Evolutionary conservation across 2,113 vertebrate species (phyloP).

Genomic region (Seriola rivoliana): DNA sequence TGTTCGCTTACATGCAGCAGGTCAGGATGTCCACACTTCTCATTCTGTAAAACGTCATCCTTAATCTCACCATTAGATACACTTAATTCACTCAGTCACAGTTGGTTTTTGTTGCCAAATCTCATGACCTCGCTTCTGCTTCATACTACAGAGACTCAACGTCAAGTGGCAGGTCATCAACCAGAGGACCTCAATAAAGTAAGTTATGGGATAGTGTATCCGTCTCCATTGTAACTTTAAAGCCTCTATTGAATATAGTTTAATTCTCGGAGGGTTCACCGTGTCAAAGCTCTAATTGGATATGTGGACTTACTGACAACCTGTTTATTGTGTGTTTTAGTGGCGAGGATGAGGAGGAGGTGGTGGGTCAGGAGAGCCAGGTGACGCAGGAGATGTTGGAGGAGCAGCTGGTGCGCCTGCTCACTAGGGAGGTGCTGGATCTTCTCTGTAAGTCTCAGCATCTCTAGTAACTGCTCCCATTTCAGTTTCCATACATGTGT

Average conservation of each 20-base stretch:
- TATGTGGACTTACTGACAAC: not conserved
- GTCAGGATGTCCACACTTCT: conserved; percentile 77
- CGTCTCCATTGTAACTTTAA: not conserved
- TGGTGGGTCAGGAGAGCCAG: conserved; percentile 89
- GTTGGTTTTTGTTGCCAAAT: not conserved
- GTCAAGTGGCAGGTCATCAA: conserved; percentile 94
- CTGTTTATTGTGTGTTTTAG: conserved; percentile 48
- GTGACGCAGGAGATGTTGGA: conserved; percentile 97
- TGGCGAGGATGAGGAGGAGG: conserved; percentile 82
- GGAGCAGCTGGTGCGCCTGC: conserved; percentile 91
- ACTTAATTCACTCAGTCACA: not conserved
- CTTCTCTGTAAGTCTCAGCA: conserved; percentile 89
- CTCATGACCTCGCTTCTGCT: conserved; percentile 23
- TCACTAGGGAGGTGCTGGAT: conserved; percentile 96
- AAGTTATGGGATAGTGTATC: conserved; percentile 61
- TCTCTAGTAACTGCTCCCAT: not conserved
- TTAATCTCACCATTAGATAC: not conserved
- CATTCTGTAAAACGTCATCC: not conserved
- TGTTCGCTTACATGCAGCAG: conserved; percentile 94
- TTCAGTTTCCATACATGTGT: not conserved
- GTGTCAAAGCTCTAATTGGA: not conserved
- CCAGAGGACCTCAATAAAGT: conserved; percentile 90
- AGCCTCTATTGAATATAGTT: not conserved
- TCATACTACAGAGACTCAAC: conserved; percentile 89
- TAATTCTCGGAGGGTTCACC: not conserved